Conservation (phyloP, 2,113 vertebrate species). For the Ptilonorhynchus violaceus region DNA sequence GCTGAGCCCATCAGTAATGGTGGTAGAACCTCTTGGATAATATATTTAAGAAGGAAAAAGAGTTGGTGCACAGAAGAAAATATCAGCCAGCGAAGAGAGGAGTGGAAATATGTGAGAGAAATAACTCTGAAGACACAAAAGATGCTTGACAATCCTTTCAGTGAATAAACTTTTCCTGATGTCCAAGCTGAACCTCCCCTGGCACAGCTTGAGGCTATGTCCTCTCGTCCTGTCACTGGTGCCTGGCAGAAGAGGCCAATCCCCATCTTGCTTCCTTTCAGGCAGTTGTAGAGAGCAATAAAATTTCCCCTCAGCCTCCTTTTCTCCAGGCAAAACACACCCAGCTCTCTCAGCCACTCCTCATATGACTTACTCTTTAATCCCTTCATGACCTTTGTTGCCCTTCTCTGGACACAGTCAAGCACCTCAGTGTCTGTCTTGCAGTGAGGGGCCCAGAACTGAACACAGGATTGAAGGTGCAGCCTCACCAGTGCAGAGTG, state of each 20-base stretch:
- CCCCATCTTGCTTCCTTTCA: not conserved
- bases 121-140: not conserved
- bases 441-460: not conserved
- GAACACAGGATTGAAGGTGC: not conserved
- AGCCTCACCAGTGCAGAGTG: not conserved
- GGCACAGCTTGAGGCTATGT: not conserved
- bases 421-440: not conserved
- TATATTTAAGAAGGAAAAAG: not conserved
- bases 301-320: not conserved
- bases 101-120: not conserved
- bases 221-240: not conserved
- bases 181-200: not conserved
- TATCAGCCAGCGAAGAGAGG: not conserved
- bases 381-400: not conserved
- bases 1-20: no score
- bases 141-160: not conserved
- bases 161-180: not conserved
- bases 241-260: not conserved
- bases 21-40: not conserved
- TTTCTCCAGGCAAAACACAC: not conserved
- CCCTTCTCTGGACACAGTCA: not conserved
- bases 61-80: not conserved
- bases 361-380: not conserved
- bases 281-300: not conserved
- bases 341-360: not conserved